Percentiles rank a stretch among this genome's conserved stretches.
Conservation (phyloP, 2,797 vertebrate species). For the Gallinago stenura region DNA sequence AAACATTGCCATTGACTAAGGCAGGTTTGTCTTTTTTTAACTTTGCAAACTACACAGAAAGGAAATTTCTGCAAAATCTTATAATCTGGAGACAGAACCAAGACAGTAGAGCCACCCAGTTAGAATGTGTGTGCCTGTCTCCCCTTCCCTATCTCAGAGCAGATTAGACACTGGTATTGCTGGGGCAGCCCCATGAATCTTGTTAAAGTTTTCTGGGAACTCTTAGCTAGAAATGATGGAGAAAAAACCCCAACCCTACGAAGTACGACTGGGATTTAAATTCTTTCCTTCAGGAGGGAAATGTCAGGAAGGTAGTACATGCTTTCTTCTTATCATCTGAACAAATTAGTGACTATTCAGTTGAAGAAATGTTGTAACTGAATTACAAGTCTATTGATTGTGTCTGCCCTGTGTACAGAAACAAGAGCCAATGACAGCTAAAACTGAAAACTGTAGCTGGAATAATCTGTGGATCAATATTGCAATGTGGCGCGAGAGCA, state of each 20-base stretch:
- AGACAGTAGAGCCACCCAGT: neutral
- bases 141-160: neutral
- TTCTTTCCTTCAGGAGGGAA: neutral
- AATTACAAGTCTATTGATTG: neutral
- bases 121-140: neutral
- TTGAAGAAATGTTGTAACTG: neutral
- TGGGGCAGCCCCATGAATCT: neutral
- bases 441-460: neutral
- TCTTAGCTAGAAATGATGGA: neutral
- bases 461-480: accelerated
- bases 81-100: neutral
- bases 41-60: neutral
- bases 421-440: neutral
- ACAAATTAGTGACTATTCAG: neutral
- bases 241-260: accelerated
- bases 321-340: neutral
- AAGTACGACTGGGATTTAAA: neutral
- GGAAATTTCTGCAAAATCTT: neutral
- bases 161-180: neutral
- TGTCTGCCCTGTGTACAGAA: neutral
- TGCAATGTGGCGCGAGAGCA: neutral
- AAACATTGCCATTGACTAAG: neutral
- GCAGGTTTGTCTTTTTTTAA: neutral
- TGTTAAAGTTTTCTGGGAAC: neutral
- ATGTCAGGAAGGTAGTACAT: neutral